These are phyloP conservation scores for Lagocephalus sceleratus DNA, from an alignment of 2,797 vertebrate species.

Conservation along the genomic window DNA sequence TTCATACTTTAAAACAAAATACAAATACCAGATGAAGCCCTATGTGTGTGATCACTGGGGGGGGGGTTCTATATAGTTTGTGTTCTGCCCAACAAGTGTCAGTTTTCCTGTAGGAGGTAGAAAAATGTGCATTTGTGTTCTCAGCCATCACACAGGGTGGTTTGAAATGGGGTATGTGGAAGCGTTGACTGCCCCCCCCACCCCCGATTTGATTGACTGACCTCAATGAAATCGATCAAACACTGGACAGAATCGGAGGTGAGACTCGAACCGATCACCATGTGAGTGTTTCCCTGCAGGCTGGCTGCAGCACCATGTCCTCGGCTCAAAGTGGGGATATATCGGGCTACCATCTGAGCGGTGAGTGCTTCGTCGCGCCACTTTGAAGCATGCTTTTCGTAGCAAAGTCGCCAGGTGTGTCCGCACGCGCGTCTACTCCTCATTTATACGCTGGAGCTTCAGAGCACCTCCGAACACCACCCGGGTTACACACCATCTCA, in stretches of 20 bases:
- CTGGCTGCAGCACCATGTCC: constrained; percentile 78
- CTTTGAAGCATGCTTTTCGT: neutral
- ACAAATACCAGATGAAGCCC: neutral
- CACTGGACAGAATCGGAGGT: too few relatives aligned
- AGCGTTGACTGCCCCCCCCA: too few relatives aligned
- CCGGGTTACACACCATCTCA: neutral
- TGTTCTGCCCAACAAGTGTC: too few relatives aligned
- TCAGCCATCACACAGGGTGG: too few relatives aligned
- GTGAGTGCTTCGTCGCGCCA: constrained; percentile 58
- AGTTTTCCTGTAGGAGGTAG: too few relatives aligned
- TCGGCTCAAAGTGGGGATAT: constrained; percentile 72
- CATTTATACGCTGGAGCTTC: constrained; percentile 5
- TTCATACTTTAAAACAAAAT: neutral
- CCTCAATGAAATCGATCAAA: too few relatives aligned
- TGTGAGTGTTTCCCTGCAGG: constrained; percentile 42
- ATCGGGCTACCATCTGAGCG: constrained; percentile 80
- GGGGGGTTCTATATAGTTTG: too few relatives aligned
- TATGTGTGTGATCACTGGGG: neutral
- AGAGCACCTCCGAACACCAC: neutral
- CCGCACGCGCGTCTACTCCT: neutral
- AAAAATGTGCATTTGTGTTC: too few relatives aligned
- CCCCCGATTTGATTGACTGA: too few relatives aligned
- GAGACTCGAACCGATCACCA: constrained; percentile 10
- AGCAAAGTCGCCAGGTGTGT: neutral
- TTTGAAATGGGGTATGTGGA: too few relatives aligned